Conservation (phyloP, 1,140 invertebrate genomes). For the Magallana gigas region DNA sequence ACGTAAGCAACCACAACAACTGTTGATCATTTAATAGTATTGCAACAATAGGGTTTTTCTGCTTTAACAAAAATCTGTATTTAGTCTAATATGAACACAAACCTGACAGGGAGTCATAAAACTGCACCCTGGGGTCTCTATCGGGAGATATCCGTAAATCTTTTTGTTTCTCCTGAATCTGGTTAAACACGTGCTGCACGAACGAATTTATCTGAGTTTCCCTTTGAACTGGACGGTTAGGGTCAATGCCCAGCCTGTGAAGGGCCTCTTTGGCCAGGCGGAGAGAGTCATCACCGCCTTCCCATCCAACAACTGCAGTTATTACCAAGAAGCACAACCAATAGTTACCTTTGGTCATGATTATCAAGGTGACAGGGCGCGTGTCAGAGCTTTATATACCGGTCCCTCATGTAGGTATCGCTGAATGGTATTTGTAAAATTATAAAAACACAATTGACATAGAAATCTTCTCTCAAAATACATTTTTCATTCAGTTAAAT, state of each 20-base stretch:
- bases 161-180: background rate
- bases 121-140: background rate
- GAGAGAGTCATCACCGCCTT: background rate
- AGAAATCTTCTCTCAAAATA: too few relatives aligned
- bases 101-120: background rate
- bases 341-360: background rate
- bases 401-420: background rate
- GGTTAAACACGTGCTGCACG: background rate
- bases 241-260: background rate
- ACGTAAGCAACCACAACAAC: too few relatives aligned
- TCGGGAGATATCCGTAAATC: background rate
- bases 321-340: background rate
- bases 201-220: background rate
- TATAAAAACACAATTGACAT: too few relatives aligned
- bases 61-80: too few relatives aligned
- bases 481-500: too few relatives aligned
- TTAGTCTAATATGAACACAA: background rate
- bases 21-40: too few relatives aligned
- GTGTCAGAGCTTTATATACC: slow-evolving; percentile 9
- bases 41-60: too few relatives aligned
- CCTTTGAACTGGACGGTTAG: background rate
- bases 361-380: background rate
- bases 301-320: background rate
- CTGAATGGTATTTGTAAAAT: too few relatives aligned
- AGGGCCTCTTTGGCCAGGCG: background rate